Evolutionary conservation across 2,113 vertebrate genomes (phyloP), one percentile per base, ranked within the genome.

Genomic region (Otis tarda): DNA sequence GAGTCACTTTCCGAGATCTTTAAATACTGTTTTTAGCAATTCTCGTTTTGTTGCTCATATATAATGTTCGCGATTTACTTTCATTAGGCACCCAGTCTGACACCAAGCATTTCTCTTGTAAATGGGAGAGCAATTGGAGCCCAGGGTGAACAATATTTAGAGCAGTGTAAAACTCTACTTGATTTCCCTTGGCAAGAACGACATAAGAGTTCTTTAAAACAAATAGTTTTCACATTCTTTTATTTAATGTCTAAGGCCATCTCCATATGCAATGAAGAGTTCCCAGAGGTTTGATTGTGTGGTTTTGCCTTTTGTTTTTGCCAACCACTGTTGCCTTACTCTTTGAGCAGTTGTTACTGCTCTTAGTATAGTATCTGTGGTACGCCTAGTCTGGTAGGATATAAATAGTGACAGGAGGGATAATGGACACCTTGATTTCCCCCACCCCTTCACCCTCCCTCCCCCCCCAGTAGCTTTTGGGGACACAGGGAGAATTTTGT

Each of bases 391-490:
- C 31, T 76, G 31, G 16, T 31, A 74, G 43, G 6, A 24, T 47
- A 13, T 12, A 31, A 64, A 28, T 14, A 53, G 19, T 50, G 33
- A 47, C 8, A 56, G 25, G 6, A 60, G 23, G 23, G 24, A 61
- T 83, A 70, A 21, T 4, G 12, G 20, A 30, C 22, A 16, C 11
- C 4, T 12, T 35, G 31, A 12, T n/a, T 55, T 7, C 5, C 2
- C 4, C 0, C 10, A 8, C 0, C 12, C 6, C 4, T 23, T 10
- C 23, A 10, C n/a, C n/a, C n/a, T n/a, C n/a, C n/a, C n/a, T n/a
- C n/a, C 12, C 23, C 24, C 15, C 33, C 3, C 0, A 2, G 4
- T 9, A 49, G 15, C 18, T 59, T 7, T 8, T 89, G 15, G 13
- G 17, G 50, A 6, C 14, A 11, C 11, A 7, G 21, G 23, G 35